phyloP scores from a whole-genome alignment of 2,113 vertebrate genomes.

The Alouatta palliata region DNA sequence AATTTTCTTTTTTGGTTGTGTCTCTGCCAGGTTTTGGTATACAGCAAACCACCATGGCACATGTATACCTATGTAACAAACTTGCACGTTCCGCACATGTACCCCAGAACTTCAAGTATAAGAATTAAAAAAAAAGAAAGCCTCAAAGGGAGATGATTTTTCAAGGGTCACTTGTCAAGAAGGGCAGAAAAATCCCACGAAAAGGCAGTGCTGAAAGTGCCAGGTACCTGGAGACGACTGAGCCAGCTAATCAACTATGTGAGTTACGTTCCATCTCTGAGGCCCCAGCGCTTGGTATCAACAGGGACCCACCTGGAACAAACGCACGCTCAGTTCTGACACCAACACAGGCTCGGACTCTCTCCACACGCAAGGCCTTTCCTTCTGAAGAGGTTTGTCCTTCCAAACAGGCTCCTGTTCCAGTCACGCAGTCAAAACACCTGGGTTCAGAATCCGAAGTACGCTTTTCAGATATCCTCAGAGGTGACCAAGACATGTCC shows the following conservation, averaged over 20 bases:
- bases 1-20: too few species aligned
- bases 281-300: rapidly evolving
- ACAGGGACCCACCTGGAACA: too few species aligned
- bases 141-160: not conserved
- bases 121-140: too few species aligned
- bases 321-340: too few species aligned
- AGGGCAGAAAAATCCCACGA: not conserved
- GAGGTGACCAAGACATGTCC: not conserved
- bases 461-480: not conserved
- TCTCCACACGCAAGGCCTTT: rapidly evolving
- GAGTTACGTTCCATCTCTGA: not conserved
- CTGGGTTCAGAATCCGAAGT: not conserved
- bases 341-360: rapidly evolving
- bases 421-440: rapidly evolving
- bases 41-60: too few species aligned
- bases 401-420: not conserved
- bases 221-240: too few species aligned
- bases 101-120: too few species aligned
- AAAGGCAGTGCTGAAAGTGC: not conserved
- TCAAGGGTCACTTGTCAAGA: not conserved
- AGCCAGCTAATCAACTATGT: not conserved
- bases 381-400: not conserved
- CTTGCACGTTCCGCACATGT: too few species aligned
- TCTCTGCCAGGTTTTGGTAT: too few species aligned
- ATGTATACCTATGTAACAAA: too few species aligned